Base-by-base conservation (phyloP, 1,140 invertebrate species). In the Belonocnema kinseyi region DNA sequence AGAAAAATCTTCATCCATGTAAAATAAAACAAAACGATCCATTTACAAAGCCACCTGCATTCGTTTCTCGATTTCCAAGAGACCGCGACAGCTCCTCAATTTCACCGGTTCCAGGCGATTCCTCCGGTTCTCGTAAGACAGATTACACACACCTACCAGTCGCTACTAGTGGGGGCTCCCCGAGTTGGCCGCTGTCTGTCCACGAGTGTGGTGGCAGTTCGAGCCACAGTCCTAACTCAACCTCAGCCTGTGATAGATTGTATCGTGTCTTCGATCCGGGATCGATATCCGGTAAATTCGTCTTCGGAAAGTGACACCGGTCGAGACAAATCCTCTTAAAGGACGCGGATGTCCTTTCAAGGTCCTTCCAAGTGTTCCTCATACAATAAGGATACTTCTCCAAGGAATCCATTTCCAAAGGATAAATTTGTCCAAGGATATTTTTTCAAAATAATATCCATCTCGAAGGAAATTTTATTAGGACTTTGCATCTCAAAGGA, bases 141-240 rank as follows among this genome's bases (percentile, higher is more conserved):
- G 70, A 77, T 72, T 77, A 46, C 33, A 72, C 26, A 50, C 50
- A 54, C 70, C 53, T 77, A 72, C 70, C 78, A 77, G 72, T 77
- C 76, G 52, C 33, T 74, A 3, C 54, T 53, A 82, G 80, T 82
- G 83, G 83, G 82, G 80, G 78, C 75, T 72, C 56, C 72, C 77
- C 61, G 56, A 66, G 74, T 70, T 19, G 53, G n/a, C 26, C 77
- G 80, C 72, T 76, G 85, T 81, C 83, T 83, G 85, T 75, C 72
- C 71, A 80, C 80, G 80, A 85, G 82, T 78, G 80, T 79, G 77
- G 80, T 85, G 85, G 84, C 85, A 85, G 50, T 53, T 76, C 73
- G 85, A 86, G 84, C 85, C 87, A 89, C 89, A 91, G 90, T 91
- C 88, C 89, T 86, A 87, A 90, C 88, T 89, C 86, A 86, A 88